Base-by-base conservation (phyloP, 2,113 vertebrate genomes). In the Tupaia chinensis region DNA sequence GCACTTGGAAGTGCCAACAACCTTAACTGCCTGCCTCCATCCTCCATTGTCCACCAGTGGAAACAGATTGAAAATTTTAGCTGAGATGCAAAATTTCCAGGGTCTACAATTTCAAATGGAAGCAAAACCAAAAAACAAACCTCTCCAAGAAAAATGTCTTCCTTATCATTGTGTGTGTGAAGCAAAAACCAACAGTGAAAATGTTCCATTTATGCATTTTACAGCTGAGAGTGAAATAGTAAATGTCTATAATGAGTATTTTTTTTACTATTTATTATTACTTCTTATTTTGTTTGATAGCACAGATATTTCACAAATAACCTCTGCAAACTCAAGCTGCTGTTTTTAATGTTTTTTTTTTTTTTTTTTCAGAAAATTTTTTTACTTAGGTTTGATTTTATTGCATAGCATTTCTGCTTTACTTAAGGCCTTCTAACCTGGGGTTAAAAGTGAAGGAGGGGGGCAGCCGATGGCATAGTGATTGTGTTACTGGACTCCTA, bases 361-460 rank as follows among this genome's bases (percentile, higher is more conserved):
- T 13, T 89, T 20, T 68, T 54, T 77, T 93, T 58, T 60, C 9
- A 91, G 8, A 66, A 93, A 78, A 68, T 13, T 69, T 13, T 69
- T 85, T 95, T 19, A 63, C 5, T 66, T 56, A 66, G 17, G 2
- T 91, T 94, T 91, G 1, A 68, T 93, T 92, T 95, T 5, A 74
- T 61, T 83, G n/a, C 89, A 29, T 82, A 68, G 29, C 74, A 54
- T 84, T 96, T 91, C 20, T 80, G 15, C 85, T 94, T 94, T 82
- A 89, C 86, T 91, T 1, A 93, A 83, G 16, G 6, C n/a, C 60
- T 1, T 65, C 23, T 94, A 17, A 77, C 9, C 11, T 69, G 13
- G 60, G 17, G 19, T 58, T 90, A 69, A 86, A 87, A 95, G 20
- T 72, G 10, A 94, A 44, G 44, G 44, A 44, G 44, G 44, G 44